phyloP scores from a whole-genome alignment of 2,113 vertebrate species.

The Oryzias celebensis region DNA sequence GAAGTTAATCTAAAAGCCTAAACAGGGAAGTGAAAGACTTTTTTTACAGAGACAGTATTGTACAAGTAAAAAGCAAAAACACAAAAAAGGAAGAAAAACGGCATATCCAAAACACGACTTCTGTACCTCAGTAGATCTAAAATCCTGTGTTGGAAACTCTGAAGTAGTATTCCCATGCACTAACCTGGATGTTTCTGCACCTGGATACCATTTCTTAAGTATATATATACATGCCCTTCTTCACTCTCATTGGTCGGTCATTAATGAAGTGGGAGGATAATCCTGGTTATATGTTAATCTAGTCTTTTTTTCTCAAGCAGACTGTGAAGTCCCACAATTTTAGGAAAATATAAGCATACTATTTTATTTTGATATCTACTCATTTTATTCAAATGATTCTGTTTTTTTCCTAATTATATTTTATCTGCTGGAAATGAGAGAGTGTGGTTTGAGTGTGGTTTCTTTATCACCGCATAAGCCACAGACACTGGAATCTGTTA shows the following conservation, averaged over 20 bases:
- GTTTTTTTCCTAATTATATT: background rate
- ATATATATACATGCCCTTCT: constrained; percentile 8
- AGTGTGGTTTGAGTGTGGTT: constrained; percentile 19
- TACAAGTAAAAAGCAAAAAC: background rate
- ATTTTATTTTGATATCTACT: background rate
- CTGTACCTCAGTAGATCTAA: constrained; percentile 33
- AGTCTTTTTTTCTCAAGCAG: background rate
- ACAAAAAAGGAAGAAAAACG: background rate
- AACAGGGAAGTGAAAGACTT: constrained; percentile 54
- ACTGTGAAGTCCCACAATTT: background rate
- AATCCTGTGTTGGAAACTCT: constrained; percentile 19
- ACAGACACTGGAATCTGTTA: background rate
- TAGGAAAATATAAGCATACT: background rate
- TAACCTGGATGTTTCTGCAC: constrained; percentile 56
- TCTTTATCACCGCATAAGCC: constrained; percentile 19
- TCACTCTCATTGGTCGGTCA: constrained; percentile 8
- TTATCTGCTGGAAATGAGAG: constrained; percentile 9
- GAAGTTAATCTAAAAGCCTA: constrained; percentile 2
- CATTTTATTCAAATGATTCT: background rate
- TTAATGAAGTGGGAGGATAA: background rate
- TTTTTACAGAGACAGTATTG: constrained; percentile 2
- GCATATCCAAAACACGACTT: background rate
- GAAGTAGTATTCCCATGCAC: constrained; percentile 21
- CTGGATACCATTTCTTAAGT: constrained; percentile 26
- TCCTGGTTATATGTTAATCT: constrained; percentile 10